These are phyloP conservation scores for Amiota communis DNA, from an alignment of 2,888 invertebrate species.

Conservation along the genomic window DNA sequence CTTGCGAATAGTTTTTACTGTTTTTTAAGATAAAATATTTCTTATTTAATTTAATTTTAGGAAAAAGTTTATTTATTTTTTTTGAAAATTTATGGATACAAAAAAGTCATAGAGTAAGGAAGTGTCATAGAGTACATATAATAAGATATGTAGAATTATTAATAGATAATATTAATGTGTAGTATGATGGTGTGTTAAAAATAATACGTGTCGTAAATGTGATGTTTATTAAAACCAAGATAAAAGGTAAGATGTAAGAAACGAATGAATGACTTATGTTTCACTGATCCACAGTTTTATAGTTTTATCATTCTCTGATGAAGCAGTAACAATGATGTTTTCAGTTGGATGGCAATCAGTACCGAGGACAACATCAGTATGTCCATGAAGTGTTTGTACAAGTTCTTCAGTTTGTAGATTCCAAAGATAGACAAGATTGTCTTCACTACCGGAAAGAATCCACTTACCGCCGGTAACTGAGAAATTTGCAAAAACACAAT, in stretches of 20 bases:
- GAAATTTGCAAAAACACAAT: slow-evolving; percentile 99
- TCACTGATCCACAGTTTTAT: slow-evolving; percentile 99
- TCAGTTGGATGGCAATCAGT: slow-evolving; percentile 99
- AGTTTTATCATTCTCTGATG: slow-evolving; percentile 96
- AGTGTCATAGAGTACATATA: no score
- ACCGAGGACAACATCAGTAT: slow-evolving; percentile 94
- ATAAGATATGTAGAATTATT: no score
- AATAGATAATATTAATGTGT: no score
- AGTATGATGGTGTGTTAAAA: no score
- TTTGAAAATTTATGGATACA: no score
- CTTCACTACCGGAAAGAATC: slow-evolving; percentile 99
- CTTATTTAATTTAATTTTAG: no score
- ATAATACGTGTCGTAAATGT: background rate
- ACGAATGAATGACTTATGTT: no score
- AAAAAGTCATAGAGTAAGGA: no score
- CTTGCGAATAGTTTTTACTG: no score
- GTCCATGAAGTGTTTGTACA: slow-evolving; percentile 96
- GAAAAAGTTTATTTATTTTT: no score
- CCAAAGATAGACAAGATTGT: slow-evolving; percentile 98
- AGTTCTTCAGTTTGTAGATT: slow-evolving; percentile 99
- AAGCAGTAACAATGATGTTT: slow-evolving; percentile 98
- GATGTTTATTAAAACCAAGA: background rate
- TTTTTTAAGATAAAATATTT: no score
- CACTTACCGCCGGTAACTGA: slow-evolving; percentile 99
- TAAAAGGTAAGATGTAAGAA: background rate